A percentile compares a stretch with the other conserved stretches of the same genome.
Evolutionary conservation across 2,797 vertebrate genomes (phyloP).

Genomic region (Aratinga solstitialis): DNA sequence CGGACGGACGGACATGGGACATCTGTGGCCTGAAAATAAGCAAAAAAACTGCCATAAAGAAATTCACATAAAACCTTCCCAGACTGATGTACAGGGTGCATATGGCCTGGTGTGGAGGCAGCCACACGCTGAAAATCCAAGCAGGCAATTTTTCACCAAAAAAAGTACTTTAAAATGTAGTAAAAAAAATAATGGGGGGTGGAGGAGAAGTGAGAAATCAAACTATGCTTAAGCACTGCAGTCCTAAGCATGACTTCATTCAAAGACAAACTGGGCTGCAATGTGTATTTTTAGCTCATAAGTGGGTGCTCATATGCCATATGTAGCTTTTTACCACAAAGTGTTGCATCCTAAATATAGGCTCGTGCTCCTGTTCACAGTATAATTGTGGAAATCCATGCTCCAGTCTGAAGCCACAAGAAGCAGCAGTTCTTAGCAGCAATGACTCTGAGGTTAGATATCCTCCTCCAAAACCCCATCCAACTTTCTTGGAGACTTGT

Average conservation of each 20-base stretch:
- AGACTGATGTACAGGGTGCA: neutral
- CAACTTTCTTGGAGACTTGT: neutral
- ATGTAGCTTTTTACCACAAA: constrained; percentile 66
- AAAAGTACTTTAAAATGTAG: neutral
- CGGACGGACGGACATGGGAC: rapidly evolving
- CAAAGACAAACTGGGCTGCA: constrained; percentile 60
- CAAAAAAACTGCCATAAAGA: neutral
- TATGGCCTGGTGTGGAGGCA: neutral
- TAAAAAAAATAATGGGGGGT: neutral
- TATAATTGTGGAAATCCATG: constrained; percentile 75
- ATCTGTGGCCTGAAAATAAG: neutral
- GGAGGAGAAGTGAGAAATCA: neutral
- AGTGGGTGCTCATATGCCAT: constrained; percentile 73
- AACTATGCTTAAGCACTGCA: neutral
- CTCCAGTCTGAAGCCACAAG: constrained; percentile 68
- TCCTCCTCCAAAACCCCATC: neutral
- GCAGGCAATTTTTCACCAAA: neutral
- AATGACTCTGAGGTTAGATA: constrained; percentile 43
- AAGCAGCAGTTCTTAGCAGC: constrained; percentile 40
- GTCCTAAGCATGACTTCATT: constrained; percentile 63
- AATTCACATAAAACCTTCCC: neutral
- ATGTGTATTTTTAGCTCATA: constrained; percentile 72
- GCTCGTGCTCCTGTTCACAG: constrained; percentile 53
- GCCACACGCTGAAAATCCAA: neutral
- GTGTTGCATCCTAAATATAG: constrained; percentile 73